Conservation (phyloP, 2,888 invertebrate species). For the Eupithecia inturbata region DNA sequence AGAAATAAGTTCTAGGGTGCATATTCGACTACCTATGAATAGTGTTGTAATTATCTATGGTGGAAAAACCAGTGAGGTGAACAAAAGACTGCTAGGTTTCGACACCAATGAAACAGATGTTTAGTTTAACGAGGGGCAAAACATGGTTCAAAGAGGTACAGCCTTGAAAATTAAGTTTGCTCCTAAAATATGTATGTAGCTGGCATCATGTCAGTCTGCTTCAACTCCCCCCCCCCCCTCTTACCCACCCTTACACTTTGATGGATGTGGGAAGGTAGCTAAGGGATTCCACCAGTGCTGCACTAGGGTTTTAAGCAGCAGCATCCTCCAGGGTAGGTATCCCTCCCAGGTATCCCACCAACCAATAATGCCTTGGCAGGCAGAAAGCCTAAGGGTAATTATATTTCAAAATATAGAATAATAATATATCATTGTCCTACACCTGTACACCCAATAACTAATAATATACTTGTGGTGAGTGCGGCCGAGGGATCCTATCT, state of each 20-base stretch:
- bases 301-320: no score
- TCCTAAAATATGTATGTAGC: not conserved
- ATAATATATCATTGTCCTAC: no score
- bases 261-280: not conserved
- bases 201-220: not conserved
- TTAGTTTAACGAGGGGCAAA: slow-evolving; percentile 66
- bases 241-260: not conserved
- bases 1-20: not conserved
- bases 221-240: not conserved
- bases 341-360: no score
- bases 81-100: slow-evolving; percentile 1
- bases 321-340: no score
- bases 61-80: slow-evolving; percentile 12
- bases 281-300: not conserved
- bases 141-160: slow-evolving; percentile 75
- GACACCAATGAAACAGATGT: slow-evolving; percentile 51
- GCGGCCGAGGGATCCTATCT: no score
- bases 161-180: not conserved
- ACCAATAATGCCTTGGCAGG: no score
- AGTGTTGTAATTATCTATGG: not conserved
- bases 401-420: no score
- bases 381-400: no score
- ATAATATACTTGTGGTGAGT: no score
- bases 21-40: not conserved
- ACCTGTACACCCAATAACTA: no score